Evolutionary conservation across 1,140 invertebrate genomes (phyloP).

Genomic region (Trichoplusia ni): DNA sequence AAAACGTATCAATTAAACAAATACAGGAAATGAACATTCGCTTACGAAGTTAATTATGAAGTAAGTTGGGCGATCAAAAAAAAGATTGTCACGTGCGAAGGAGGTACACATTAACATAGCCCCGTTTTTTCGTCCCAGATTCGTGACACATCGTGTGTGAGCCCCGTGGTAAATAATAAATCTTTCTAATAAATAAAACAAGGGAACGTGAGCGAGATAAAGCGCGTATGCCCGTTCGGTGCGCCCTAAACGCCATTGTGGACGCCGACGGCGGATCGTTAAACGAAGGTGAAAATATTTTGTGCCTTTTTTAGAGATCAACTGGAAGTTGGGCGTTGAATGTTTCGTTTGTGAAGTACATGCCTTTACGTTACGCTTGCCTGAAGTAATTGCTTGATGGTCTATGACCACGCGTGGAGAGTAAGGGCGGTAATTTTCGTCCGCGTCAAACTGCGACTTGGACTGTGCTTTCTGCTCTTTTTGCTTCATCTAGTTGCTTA

Average conservation of each 20-base stretch:
- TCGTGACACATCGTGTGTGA: constrained; percentile 78
- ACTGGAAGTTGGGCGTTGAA: constrained; percentile 33
- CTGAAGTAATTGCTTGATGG: constrained; percentile 10
- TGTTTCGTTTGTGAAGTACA: too few relatives aligned
- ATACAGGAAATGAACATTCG: constrained; percentile 32
- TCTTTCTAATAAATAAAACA: constrained; percentile 81
- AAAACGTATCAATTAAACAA: constrained; percentile 31
- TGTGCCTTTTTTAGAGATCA: constrained; percentile 57
- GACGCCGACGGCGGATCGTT: constrained; percentile 69
- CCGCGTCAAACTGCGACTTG: too few relatives aligned
- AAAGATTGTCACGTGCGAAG: constrained; percentile 71
- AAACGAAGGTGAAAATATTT: constrained; percentile 77
- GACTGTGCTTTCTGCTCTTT: too few relatives aligned
- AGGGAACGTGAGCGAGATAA: constrained; percentile 78
- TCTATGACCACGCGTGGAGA: not conserved
- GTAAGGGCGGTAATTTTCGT: too few relatives aligned
- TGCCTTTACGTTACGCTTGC: constrained; percentile 20
- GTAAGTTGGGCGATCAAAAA: constrained; percentile 53
- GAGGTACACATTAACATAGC: constrained; percentile 72
- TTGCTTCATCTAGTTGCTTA: too few relatives aligned
- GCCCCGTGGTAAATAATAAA: constrained; percentile 79
- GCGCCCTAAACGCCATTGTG: constrained; percentile 70
- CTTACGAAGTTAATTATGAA: constrained; percentile 34
- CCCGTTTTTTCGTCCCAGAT: constrained; percentile 73
- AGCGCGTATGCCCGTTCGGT: constrained; percentile 64